phyloP scores from a whole-genome alignment of 2,797 vertebrate species.

The Cossypha heuglini region DNA sequence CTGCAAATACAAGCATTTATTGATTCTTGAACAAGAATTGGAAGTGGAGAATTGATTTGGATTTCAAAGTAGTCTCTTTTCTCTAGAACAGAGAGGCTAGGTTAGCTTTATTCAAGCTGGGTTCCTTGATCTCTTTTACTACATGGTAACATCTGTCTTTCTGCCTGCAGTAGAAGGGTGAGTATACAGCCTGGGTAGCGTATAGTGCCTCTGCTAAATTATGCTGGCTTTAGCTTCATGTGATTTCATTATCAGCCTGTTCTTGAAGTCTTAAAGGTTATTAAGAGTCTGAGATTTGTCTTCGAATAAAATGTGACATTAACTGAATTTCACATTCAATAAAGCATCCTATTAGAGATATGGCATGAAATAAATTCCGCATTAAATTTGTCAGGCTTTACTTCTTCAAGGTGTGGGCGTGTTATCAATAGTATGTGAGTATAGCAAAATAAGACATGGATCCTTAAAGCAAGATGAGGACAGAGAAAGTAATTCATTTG shows the following conservation, averaged over 20 bases:
- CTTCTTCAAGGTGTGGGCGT: background rate
- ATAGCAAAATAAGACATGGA: background rate
- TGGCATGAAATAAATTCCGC: background rate
- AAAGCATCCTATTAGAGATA: background rate
- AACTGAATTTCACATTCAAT: background rate
- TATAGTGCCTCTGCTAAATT: background rate
- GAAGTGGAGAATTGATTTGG: background rate
- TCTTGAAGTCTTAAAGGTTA: background rate
- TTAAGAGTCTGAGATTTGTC: background rate
- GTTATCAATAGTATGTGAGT: background rate
- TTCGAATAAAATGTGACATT: background rate
- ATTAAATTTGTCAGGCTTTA: background rate
- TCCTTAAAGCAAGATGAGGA: background rate
- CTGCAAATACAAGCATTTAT: background rate
- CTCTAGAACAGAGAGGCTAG: background rate
- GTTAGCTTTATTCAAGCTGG: background rate
- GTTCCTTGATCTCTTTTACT: background rate
- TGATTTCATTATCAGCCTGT: background rate
- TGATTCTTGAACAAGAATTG: background rate
- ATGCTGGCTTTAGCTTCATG: background rate
- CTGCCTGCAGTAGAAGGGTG: background rate
- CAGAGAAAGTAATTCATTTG: background rate
- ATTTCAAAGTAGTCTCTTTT: background rate
- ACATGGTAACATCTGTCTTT: rapidly evolving
- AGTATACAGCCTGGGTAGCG: background rate